Base-by-base conservation (phyloP, 2,888 invertebrate genomes). In the Parthenolecanium corni region DNA sequence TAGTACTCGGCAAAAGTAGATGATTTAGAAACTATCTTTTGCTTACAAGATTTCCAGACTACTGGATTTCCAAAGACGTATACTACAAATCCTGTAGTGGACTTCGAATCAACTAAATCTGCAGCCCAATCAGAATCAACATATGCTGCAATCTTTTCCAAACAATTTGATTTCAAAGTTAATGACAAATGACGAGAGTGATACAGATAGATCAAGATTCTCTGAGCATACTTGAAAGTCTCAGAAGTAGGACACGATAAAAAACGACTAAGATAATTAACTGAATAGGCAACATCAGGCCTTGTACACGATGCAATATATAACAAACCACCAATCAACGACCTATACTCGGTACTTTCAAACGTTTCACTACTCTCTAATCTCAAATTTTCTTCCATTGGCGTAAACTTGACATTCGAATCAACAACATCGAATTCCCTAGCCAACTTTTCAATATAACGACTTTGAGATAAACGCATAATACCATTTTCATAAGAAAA, bases 71-170 rank as follows among this genome's bases (percentile, higher is more conserved):
- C 20, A 5, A 11, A 12, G 16, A 51, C 11, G 11, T 14, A 23
- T 11, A 51, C 5, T 5, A 51, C 21, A 24, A 12, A 23, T 3
- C 51, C 51, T 9, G 51, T 23, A 3, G 51, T 51, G 4, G 6
- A 51, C 21, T 51, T 51, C n/a, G 4, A 23, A 18, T 51, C 51
- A 14, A 20, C 21, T 11, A 51, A 20, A 14, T 51, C 51, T 9
- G 11, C 51, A 9, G 51, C 51, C 51, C 51, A 51, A 14, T 51
- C 51, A 11, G 51, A 18, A 51, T 51, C 51, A 5, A 51, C 51
- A 18, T 23, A 18, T 11, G 51, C 53, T 21, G 5, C 24, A 9
- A 49, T 16, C 4, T 14, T 4, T 21, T 49, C 49, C 4, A 18
- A 4, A 5, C n/a, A 18, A 16, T 18, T 12, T 23, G n/a, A 21